phyloP scores from a whole-genome alignment of 2,797 vertebrate species.

The Sternotherus odoratus region DNA sequence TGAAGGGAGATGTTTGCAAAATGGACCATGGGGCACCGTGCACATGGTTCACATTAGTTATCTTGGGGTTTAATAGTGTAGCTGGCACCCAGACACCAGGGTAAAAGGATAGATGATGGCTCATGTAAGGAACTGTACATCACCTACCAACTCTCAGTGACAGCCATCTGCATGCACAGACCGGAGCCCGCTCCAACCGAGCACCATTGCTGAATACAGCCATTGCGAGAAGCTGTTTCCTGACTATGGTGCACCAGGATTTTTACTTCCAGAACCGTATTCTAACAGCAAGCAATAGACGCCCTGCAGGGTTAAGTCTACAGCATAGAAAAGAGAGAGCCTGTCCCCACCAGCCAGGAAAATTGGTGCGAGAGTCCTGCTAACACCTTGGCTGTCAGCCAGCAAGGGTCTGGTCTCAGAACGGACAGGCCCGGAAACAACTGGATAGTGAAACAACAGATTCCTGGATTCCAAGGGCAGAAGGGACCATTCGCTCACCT shows the following conservation, averaged over 20 bases:
- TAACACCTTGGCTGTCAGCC: neutral
- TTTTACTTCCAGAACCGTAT: neutral
- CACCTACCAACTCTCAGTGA: neutral
- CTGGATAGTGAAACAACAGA: neutral
- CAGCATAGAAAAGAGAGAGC: neutral
- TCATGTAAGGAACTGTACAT: neutral
- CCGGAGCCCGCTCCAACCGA: neutral
- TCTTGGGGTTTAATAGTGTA: neutral
- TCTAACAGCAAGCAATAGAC: neutral
- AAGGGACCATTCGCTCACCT: neutral
- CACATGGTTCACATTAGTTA: neutral
- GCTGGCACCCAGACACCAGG: neutral
- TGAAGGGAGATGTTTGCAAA: neutral
- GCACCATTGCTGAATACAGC: neutral
- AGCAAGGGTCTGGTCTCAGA: neutral
- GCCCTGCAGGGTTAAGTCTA: neutral
- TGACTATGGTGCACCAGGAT: neutral
- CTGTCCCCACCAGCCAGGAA: neutral
- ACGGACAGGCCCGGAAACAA: neutral
- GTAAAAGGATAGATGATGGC: neutral
- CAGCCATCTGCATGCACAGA: neutral
- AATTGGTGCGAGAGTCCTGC: neutral
- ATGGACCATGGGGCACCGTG: neutral
- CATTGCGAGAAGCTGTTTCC: neutral
- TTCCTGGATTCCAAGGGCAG: neutral